Evolutionary conservation across 2,888 invertebrate species (phyloP), one percentile per base, ranked within the genome.

Genomic region (Polydrusus cervinus): DNA sequence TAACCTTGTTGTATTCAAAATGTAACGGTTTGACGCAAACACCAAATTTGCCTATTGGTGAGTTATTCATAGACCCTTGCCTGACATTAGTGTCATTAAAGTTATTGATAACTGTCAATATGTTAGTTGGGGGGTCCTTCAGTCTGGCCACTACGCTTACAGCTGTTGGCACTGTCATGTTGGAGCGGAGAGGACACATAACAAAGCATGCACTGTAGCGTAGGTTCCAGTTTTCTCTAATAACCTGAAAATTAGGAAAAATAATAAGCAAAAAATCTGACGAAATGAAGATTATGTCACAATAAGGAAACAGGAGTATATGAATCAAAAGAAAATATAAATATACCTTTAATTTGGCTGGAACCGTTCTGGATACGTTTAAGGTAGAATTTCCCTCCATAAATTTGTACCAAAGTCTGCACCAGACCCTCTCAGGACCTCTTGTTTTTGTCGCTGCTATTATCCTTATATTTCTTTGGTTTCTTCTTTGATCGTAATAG

Each of bases 21-120:
- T 97, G 97, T 78, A 97, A 90, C 0, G 97, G 97, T 84, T 97
- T 97, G 45, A 97, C 95, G 86, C 97, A 97, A 34, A 96, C 91
- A 25, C 94, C 95, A 77, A 87, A 86, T 74, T 83, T 85, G 62
- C 93, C 89, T 14, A 74, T 68, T 55, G 90, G 6, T 86, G 88
- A 34, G 83, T 86, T 83, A 55, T 85, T 64, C 51, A 45, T 90
- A 78, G 53, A 49, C 14, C 57, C 9, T 57, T 92, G 89, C 85
- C 82, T 13, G 87, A 87, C 34, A 84, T 86, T 82, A 38, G 86
- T 85, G 75, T 85, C 86, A 82, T 87, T 87, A 83, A 89, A 89
- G 51, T 90, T 89, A 84, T 92, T 92, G 79, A 91, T 90, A 53
- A 94, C 89, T 13, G 88, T 85, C 69, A 94, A 86, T 61, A 92